Conservation (phyloP, 64 coral and sea anemone genomes). For the Montipora efflorescens region DNA sequence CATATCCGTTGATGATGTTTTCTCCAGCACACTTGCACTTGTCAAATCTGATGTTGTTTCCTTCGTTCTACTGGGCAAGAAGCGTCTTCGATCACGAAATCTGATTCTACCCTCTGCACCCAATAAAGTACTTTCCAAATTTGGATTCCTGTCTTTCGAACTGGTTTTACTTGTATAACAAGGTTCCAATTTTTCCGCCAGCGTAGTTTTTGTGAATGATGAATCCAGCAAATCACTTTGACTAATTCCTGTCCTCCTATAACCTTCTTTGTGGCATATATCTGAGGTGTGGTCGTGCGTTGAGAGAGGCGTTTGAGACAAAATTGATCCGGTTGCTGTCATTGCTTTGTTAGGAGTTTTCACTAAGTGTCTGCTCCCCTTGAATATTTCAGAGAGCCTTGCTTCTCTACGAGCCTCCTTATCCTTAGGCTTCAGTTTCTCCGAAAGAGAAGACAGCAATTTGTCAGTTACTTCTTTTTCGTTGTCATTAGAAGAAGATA, state of each 20-base stretch:
- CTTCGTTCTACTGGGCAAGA: neutral
- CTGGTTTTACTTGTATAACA: neutral
- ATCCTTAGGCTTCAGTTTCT: neutral
- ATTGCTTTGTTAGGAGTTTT: neutral
- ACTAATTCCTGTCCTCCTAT: neutral
- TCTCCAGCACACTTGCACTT: neutral
- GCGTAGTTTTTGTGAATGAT: neutral
- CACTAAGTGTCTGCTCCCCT: constrained; percentile 25
- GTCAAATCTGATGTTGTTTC: neutral
- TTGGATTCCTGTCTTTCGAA: neutral
- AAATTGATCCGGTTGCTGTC: neutral
- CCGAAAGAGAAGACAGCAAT: neutral
- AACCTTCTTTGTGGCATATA: neutral
- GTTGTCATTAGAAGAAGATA: neutral
- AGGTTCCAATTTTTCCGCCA: neutral
- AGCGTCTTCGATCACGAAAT: neutral
- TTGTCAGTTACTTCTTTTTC: neutral
- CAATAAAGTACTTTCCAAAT: neutral
- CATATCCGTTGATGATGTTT: neutral
- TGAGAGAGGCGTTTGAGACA: no score
- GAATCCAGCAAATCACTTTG: neutral
- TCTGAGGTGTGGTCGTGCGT: neutral
- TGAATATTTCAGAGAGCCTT: constrained; percentile 14
- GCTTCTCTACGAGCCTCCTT: neutral
- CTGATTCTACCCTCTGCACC: neutral